Conservation (phyloP, 1,140 invertebrate genomes). For the Aphelenchoides besseyi region DNA sequence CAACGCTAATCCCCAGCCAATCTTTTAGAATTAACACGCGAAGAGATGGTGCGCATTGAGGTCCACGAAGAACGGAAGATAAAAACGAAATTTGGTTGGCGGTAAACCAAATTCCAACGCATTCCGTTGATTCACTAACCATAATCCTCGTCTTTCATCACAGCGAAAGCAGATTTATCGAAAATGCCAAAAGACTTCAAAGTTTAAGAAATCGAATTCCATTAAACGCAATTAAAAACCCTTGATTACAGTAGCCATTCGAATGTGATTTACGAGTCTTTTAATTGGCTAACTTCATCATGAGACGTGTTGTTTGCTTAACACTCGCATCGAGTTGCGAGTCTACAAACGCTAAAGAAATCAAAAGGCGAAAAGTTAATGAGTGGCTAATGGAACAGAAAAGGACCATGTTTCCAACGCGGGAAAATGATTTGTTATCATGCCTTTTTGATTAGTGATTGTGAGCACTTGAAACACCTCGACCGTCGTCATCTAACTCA, state of each 20-base stretch:
- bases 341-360: too few relatives aligned
- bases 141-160: too few relatives aligned
- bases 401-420: too few relatives aligned
- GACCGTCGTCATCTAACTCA: not conserved
- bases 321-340: too few relatives aligned
- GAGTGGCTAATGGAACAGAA: too few relatives aligned
- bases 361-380: not conserved
- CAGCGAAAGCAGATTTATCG: too few relatives aligned
- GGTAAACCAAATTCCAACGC: not conserved
- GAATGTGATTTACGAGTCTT: too few relatives aligned
- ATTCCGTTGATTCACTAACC: not conserved
- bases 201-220: not conserved
- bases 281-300: not conserved
- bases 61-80: not conserved
- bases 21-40: not conserved
- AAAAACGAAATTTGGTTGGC: not conserved
- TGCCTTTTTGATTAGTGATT: not conserved
- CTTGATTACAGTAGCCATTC: too few relatives aligned
- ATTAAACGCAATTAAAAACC: too few relatives aligned
- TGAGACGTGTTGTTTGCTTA: slow-evolving; percentile 5
- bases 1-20: not conserved
- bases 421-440: not conserved
- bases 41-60: too few relatives aligned
- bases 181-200: not conserved
- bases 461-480: not conserved